Conservation (phyloP, 2,113 vertebrate species). For the Plecotus auritus region DNA sequence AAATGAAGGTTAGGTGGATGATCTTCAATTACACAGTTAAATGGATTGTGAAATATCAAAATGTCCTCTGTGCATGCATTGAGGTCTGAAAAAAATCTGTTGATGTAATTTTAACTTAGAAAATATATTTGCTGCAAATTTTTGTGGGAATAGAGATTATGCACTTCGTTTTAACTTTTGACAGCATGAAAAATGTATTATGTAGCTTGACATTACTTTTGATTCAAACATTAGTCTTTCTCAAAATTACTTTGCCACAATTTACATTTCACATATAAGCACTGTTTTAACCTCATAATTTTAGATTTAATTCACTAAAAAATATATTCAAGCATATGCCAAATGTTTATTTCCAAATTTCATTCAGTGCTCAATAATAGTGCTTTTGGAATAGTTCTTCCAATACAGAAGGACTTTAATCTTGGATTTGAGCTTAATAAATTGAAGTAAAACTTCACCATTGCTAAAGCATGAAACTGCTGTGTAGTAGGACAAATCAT, state of each 20-base stretch:
- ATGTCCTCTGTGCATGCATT: neutral
- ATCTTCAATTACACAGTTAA: conserved; percentile 25
- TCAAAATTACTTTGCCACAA: neutral
- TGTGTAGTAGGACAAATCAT: neutral
- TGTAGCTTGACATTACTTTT: neutral
- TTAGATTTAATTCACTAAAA: neutral
- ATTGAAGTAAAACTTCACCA: neutral
- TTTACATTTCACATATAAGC: neutral
- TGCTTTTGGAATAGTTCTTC: neutral
- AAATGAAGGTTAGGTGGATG: neutral
- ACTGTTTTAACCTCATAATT: neutral
- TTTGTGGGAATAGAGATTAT: neutral
- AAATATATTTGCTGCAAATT: neutral
- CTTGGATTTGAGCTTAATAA: neutral
- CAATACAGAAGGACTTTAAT: neutral
- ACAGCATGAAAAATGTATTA: neutral
- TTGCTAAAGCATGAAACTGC: neutral
- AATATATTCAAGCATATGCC: neutral
- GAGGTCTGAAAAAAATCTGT: neutral
- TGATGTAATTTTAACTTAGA: neutral
- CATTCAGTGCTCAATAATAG: neutral
- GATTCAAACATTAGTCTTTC: neutral
- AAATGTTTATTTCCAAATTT: neutral
- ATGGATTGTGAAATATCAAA: conserved; percentile 35
- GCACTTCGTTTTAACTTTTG: neutral